phyloP scores from a whole-genome alignment of 1,140 invertebrate species.

The Aphelinus atriplicis region DNA sequence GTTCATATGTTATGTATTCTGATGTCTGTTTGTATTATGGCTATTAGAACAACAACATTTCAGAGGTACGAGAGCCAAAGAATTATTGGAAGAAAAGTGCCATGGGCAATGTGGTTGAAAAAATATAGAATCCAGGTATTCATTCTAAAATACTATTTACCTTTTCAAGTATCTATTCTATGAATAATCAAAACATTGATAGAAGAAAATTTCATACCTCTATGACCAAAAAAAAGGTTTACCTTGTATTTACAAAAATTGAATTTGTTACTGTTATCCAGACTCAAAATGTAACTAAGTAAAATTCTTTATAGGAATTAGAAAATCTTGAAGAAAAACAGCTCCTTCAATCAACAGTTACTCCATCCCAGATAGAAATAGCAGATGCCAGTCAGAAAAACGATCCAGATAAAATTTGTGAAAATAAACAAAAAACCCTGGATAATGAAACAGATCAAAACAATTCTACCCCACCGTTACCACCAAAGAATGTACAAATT shows the following conservation, averaged over 20 bases:
- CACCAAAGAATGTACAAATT: conserved; percentile 60
- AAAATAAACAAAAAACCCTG: conserved; percentile 38
- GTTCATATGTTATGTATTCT: conserved; percentile 73
- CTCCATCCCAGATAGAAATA: conserved; percentile 16
- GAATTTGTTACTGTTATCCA: conserved; percentile 8
- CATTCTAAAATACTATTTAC: too few relatives aligned
- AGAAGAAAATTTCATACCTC: too few relatives aligned
- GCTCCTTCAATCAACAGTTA: conserved; percentile 37
- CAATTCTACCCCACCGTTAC: conserved; percentile 60
- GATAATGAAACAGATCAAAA: conserved; percentile 52
- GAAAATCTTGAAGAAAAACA: conserved; percentile 56
- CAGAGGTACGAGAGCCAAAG: conserved; percentile 81
- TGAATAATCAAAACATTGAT: too few relatives aligned
- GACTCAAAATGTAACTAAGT: background rate
- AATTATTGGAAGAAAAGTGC: conserved; percentile 75
- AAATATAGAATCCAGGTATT: conserved; percentile 59
- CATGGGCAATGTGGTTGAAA: conserved; percentile 72
- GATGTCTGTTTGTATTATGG: conserved; percentile 73
- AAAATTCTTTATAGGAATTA: conserved; percentile 48
- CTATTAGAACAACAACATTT: conserved; percentile 74
- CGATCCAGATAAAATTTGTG: conserved; percentile 22
- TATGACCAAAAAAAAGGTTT: too few relatives aligned
- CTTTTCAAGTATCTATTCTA: too few relatives aligned
- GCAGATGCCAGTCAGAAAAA: conserved; percentile 27
- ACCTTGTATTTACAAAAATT: background rate